Evolutionary conservation across 2,113 vertebrate species (phyloP), one percentile per base, ranked within the genome.

Genomic region (Thamnaconus septentrionalis): DNA sequence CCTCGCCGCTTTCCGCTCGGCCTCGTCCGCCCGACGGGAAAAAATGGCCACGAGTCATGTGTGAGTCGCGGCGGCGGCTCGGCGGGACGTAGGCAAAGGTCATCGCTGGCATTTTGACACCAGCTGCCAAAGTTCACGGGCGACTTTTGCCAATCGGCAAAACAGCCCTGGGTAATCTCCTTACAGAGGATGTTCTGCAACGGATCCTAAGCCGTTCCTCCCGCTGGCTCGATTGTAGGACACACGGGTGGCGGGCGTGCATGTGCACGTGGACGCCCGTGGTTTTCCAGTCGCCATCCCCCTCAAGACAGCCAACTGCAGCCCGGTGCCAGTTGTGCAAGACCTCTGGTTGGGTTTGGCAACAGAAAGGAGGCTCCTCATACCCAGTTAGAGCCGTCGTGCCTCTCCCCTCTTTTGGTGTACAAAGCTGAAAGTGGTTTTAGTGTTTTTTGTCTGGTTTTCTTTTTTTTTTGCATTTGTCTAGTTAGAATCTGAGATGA

Each of bases 281-380:
- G 18, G 18, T 31, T 77, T 79, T 79, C 73, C 64, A 8, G 78
- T 77, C 64, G 75, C 68, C 59, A 62, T 80, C 79, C 73, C 18
- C 18, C 18, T 31, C 75, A 57, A 76, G 73, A 68, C 75, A 74
- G 73, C 73, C 79, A 64, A 80, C 43, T 69, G 64, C 58, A 66
- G 71, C 71, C 72, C 78, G 64, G 67, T 79, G 78, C 78, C 76
- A 76, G 71, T 64, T 73, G 82, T 59, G 78, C 18, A 31, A 31
- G 59, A 70, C 73, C 76, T 87, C 83, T 85, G 79, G 83, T 82
- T 76, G 71, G 68, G 70, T 69, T 73, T 71, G 55, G 81, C 79
- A 87, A 80, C 84, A 81, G 75, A 77, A 60, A 75, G 84, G 85
- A 85, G 81, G 68, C 81, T 81, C 71, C 79, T 77, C 73, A 73